These are phyloP conservation scores for Linepithema humile DNA, from an alignment of 1,140 invertebrate species.

Conservation along the genomic window DNA sequence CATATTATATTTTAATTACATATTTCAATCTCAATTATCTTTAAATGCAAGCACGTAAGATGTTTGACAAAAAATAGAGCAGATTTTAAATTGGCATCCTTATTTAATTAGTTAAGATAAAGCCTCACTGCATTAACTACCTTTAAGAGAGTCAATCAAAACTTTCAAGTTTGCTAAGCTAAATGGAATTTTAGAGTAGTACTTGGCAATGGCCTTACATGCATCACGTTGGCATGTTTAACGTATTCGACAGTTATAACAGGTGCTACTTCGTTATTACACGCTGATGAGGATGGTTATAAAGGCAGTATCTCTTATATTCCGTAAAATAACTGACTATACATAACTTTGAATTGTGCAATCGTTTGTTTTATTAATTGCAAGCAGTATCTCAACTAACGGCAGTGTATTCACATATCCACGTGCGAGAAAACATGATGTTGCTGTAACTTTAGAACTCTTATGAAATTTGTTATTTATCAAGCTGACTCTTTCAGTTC, in stretches of 20 bases:
- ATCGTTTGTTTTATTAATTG: neutral
- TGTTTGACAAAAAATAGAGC: neutral
- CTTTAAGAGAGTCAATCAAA: slow-evolving; percentile 59
- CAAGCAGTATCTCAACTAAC: neutral
- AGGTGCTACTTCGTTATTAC: neutral
- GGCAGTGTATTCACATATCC: neutral
- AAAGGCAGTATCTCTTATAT: neutral
- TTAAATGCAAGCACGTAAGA: neutral
- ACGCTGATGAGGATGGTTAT: neutral
- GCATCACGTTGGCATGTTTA: slow-evolving; percentile 2
- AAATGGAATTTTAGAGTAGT: slow-evolving; percentile 64
- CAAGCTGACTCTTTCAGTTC: slow-evolving; percentile 18
- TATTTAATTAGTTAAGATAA: neutral
- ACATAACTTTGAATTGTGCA: neutral
- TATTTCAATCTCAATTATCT: neutral
- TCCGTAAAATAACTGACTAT: neutral
- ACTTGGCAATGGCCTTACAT: neutral
- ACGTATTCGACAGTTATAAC: neutral
- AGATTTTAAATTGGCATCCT: neutral
- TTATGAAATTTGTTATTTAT: slow-evolving; percentile 52
- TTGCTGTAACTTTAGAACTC: neutral
- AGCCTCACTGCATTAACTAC: neutral
- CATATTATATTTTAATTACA: too few species aligned
- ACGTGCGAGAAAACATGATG: slow-evolving; percentile 8
- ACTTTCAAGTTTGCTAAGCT: slow-evolving; percentile 54